phyloP scores from a whole-genome alignment of 2,113 vertebrate genomes.

The Setophaga coronata region DNA sequence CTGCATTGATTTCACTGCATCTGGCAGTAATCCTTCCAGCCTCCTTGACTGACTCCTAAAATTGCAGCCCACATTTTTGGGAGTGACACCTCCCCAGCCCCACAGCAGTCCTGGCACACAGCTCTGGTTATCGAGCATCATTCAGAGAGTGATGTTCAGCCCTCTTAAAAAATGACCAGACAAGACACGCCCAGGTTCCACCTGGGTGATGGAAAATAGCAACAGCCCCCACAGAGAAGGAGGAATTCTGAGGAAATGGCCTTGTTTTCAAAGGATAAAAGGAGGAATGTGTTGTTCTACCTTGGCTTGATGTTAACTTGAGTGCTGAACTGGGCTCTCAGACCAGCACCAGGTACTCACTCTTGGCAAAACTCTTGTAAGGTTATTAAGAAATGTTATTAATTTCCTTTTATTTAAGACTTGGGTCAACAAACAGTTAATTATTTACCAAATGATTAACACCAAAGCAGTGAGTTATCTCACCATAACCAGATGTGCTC shows the following conservation, averaged over 20 bases:
- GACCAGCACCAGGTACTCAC: neutral
- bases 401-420: neutral
- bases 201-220: neutral
- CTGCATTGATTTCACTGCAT: slow-evolving; percentile 33
- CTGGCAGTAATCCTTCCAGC: slow-evolving; percentile 39
- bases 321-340: accelerated
- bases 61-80: slow-evolving; percentile 27
- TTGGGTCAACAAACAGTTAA: neutral
- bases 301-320: neutral
- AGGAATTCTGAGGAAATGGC: neutral
- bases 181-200: neutral
- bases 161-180: neutral
- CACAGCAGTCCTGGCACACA: neutral
- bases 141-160: neutral
- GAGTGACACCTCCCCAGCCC: neutral
- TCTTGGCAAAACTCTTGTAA: neutral
- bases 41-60: slow-evolving; percentile 32
- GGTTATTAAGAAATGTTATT: neutral
- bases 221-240: neutral
- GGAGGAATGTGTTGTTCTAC: neutral
- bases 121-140: neutral
- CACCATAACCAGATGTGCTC: neutral
- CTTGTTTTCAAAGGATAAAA: neutral
- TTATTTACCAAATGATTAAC: neutral
- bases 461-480: neutral